Base-by-base conservation (phyloP, 2,797 vertebrate species). In the Sarcoramphus papa region DNA sequence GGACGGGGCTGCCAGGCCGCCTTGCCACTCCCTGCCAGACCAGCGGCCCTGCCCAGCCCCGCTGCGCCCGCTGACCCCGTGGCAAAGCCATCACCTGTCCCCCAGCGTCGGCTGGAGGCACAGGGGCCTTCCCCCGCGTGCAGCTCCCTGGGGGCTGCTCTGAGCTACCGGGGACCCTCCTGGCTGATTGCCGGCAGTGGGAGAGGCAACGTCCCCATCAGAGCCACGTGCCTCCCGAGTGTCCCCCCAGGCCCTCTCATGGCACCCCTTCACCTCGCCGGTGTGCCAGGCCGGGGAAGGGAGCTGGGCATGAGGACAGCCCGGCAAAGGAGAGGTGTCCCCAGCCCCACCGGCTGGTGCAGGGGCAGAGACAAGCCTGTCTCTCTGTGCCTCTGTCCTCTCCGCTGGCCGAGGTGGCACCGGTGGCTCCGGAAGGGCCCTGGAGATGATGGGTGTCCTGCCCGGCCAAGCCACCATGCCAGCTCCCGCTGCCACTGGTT, bases 61-160 rank as follows among this genome's bases (percentile, higher is more conserved):
- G 0, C 37, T 9, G 30, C 2, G 2, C 53, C 65, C 3, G 3
- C 12, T 50, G 91, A 83, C 68, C 41, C 0, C 0, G 20, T 88
- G 79, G 50, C 74, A 86, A 81, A 82, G 78, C 77, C 57, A 25
- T 35, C 4, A 1, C 30, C 25, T 1, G 9, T 59, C 24, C 33
- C 40, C 13, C 27, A 4, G 27, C 0, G 0, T 11, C 4, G 5
- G 22, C 1, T 2, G 10, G 73, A 45, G 23, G 22, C 23, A 14
- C 51, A 59, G 67, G 45, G 18, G 31, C 27, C 30, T 59, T 59
- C 8, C 7, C 12, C 28, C 1, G 0, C 0, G 2, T 0, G 0
- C 57, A 56, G 51, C 30, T 43, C 45, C 87, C 53, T 0, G 0
- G 6, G 24, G 51, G 31, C 31, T 48, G 65, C 62, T n/a, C 7